phyloP scores from a whole-genome alignment of 1,140 invertebrate species.

The Drosophila sp. region DNA sequence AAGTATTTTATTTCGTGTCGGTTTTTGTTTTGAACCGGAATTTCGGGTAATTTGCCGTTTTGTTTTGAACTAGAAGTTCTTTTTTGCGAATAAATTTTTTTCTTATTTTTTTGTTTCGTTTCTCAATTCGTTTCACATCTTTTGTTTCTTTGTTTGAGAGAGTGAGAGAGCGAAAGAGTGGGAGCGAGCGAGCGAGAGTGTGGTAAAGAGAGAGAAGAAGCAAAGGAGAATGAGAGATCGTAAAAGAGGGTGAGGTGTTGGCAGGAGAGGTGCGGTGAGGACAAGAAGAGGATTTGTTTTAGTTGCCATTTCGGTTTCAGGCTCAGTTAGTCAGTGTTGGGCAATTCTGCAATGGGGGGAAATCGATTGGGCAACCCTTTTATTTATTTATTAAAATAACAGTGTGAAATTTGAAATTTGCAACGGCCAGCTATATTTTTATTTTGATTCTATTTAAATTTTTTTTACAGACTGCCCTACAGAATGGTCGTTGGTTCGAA shows the following conservation, averaged over 20 bases:
- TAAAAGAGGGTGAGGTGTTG: neutral
- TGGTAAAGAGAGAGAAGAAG: neutral
- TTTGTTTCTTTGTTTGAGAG: conserved; percentile 16
- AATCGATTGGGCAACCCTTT: conserved; percentile 13
- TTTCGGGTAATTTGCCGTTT: neutral
- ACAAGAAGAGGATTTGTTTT: conserved; percentile 3
- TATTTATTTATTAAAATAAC: neutral
- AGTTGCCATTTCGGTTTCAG: conserved; percentile 15
- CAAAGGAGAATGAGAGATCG: conserved; percentile 3
- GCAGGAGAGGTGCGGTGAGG: neutral
- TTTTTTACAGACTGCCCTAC: conserved; percentile 62
- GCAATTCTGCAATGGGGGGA: neutral
- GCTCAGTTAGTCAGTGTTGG: neutral
- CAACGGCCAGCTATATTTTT: neutral
- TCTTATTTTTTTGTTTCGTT: conserved; percentile 14
- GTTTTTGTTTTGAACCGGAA: conserved; percentile 8
- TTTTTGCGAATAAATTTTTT: conserved; percentile 10
- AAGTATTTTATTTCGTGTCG: neutral
- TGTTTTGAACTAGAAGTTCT: neutral
- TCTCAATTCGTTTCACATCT: neutral
- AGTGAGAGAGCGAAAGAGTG: conserved; percentile 6
- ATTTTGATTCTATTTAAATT: neutral
- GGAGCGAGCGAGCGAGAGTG: conserved; percentile 3
- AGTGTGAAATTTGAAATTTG: neutral
- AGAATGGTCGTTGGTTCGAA: conserved; percentile 82